Evolutionary conservation across 2,888 invertebrate species (phyloP).

Genomic region (Cenopis cana): DNA sequence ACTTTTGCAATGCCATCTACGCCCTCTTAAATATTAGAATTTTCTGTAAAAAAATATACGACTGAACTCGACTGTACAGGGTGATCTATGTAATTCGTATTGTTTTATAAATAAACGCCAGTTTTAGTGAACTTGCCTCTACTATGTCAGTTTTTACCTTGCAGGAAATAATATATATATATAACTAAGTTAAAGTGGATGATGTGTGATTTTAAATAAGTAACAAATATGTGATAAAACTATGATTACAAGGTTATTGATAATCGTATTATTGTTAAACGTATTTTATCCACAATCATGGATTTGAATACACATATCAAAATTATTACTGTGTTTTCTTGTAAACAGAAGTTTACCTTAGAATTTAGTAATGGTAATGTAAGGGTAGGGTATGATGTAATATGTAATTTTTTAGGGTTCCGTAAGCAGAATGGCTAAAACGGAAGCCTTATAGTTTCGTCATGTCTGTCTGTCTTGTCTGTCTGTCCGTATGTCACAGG

Average conservation of each 20-base stretch:
- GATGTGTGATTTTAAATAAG: not conserved
- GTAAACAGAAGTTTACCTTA: no score
- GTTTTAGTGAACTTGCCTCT: not conserved
- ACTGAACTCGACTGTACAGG: not conserved
- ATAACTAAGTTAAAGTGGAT: not conserved
- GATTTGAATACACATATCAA: constrained; percentile 13
- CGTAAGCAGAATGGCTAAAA: no score
- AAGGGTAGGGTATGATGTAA: no score
- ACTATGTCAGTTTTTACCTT: not conserved
- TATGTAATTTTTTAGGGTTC: no score
- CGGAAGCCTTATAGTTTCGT: no score
- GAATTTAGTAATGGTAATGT: no score
- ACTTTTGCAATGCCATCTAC: no score
- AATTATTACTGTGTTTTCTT: not conserved
- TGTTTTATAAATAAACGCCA: not conserved
- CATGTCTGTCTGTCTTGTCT: no score
- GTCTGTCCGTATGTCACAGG: no score
- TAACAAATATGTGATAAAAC: constrained; percentile 21
- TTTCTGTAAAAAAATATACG: no score
- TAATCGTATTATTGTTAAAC: constrained; percentile 6
- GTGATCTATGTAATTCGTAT: not conserved
- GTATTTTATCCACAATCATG: not conserved
- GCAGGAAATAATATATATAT: not conserved
- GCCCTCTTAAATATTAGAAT: no score
- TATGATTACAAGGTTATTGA: not conserved